Evolutionary conservation across 2,888 invertebrate genomes (phyloP).

Genomic region (Fragum fragum): DNA sequence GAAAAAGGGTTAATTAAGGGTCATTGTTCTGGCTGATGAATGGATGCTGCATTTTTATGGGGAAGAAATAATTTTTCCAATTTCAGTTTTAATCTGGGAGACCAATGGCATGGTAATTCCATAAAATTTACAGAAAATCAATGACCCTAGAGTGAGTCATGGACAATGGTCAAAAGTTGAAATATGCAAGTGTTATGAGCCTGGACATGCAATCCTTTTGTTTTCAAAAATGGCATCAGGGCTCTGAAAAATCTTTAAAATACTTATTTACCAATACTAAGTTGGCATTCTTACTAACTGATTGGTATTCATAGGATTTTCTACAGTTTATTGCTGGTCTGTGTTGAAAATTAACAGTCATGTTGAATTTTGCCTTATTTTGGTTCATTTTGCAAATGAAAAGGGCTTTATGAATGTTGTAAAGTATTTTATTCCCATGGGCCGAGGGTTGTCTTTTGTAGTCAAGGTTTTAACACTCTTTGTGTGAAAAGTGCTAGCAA

Average conservation of each 20-base stretch:
- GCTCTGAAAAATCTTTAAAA: too few relatives aligned
- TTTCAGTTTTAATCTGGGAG: slow-evolving; percentile 32
- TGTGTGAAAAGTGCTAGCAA: slow-evolving; percentile 44
- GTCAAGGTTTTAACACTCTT: not conserved
- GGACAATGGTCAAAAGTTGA: slow-evolving; percentile 26
- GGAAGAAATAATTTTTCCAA: slow-evolving; percentile 15
- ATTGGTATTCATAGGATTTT: too few relatives aligned
- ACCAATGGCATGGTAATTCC: slow-evolving; percentile 16
- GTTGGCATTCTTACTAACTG: too few relatives aligned
- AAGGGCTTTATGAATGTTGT: not conserved
- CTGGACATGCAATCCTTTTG: not conserved
- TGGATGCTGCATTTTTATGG: not conserved
- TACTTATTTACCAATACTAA: too few relatives aligned
- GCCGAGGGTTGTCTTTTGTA: slow-evolving; percentile 5
- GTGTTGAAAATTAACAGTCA: too few relatives aligned
- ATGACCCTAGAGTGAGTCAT: slow-evolving; percentile 18
- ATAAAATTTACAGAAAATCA: slow-evolving; percentile 30
- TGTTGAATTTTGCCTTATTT: too few relatives aligned
- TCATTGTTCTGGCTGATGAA: slow-evolving; percentile 1
- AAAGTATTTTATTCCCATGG: slow-evolving; percentile 3
- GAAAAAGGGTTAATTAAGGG: not conserved
- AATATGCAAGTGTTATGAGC: not conserved
- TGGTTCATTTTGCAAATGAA: not conserved
- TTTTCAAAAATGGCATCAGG: too few relatives aligned
- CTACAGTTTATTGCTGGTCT: too few relatives aligned